Evolutionary conservation across 2,113 vertebrate genomes (phyloP).

Genomic region (Gorsachius goisagi): DNA sequence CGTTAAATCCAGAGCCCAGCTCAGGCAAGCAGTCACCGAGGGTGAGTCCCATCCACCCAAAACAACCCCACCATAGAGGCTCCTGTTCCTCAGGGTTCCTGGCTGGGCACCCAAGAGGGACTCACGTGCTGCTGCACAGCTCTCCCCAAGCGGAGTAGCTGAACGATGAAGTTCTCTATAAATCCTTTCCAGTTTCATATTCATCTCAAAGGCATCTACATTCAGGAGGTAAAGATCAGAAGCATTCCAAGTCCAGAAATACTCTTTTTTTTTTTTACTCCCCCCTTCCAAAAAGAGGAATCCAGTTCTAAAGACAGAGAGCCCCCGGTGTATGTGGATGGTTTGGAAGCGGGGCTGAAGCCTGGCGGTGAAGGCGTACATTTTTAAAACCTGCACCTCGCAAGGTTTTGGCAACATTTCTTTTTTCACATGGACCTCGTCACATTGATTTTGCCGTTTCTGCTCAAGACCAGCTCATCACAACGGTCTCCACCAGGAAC

Average conservation of each 20-base stretch:
- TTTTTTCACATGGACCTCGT: accelerated
- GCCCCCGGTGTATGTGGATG: not conserved
- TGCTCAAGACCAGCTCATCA: not conserved
- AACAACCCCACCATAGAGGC: too few species aligned
- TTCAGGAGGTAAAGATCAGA: not conserved
- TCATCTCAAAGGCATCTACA: not conserved
- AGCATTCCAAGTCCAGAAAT: not conserved
- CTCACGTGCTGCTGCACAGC: not conserved
- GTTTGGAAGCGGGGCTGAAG: not conserved
- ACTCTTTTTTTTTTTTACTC: too few species aligned
- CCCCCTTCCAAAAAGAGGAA: not conserved
- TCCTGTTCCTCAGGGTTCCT: not conserved
- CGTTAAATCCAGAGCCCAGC: not conserved
- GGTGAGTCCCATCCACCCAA: not conserved
- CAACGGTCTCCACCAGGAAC: not conserved
- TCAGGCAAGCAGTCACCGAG: not conserved
- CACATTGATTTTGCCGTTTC: not conserved
- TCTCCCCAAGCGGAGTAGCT: not conserved
- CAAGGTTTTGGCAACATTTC: not conserved
- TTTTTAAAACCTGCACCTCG: not conserved
- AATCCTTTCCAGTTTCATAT: not conserved
- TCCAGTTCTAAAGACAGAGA: not conserved
- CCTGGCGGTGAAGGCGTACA: not conserved
- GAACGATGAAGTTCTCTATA: not conserved
- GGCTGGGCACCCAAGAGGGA: not conserved